phyloP scores from a whole-genome alignment of 1,140 invertebrate species.

The Helicoverpa armigera region DNA sequence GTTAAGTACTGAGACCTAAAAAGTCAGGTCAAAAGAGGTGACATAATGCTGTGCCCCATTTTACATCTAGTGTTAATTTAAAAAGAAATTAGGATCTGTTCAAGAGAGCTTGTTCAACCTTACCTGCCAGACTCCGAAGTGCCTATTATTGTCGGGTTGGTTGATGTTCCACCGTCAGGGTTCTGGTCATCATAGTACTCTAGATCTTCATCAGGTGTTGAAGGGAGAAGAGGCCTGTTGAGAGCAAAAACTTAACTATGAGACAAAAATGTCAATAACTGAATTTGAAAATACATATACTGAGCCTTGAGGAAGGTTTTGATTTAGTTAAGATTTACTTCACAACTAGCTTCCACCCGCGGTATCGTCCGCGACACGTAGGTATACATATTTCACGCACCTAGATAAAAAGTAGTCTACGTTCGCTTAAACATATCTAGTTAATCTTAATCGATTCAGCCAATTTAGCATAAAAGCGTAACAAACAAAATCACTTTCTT shows the following conservation, averaged over 20 bases:
- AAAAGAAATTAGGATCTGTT: too few relatives aligned
- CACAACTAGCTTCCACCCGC: neutral
- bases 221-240: conserved; percentile 55
- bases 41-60: too few relatives aligned
- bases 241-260: neutral
- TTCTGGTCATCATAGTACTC: conserved; percentile 72
- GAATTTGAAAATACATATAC: too few relatives aligned
- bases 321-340: neutral
- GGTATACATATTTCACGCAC: neutral
- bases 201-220: conserved; percentile 60
- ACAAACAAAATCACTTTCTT: too few relatives aligned
- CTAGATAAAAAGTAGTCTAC: neutral
- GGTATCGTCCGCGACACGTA: neutral
- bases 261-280: neutral
- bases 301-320: neutral
- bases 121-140: conserved; percentile 77
- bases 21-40: too few relatives aligned
- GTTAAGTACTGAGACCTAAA: too few relatives aligned
- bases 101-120: too few relatives aligned
- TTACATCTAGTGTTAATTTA: too few relatives aligned
- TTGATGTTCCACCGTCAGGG: conserved; percentile 53
- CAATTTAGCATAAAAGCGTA: too few relatives aligned
- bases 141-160: conserved; percentile 58
- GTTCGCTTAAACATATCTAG: neutral
- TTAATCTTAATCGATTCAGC: too few relatives aligned